These are phyloP conservation scores for Melanargia galathea DNA, from an alignment of 2,888 invertebrate species.

Conservation along the genomic window DNA sequence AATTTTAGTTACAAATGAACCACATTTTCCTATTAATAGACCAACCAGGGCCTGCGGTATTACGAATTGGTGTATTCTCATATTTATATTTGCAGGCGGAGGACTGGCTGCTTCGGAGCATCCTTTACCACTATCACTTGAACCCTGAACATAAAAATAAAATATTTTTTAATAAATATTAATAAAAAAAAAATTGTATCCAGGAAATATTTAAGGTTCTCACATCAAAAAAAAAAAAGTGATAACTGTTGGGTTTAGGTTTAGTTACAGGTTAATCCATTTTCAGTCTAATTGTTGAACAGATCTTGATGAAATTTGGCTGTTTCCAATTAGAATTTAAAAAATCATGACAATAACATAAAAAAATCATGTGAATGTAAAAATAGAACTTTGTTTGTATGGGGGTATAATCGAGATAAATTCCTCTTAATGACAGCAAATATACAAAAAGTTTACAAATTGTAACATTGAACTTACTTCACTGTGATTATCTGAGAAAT, in stretches of 20 bases:
- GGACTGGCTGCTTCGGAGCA: conserved; percentile 88
- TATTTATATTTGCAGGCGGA: conserved; percentile 83
- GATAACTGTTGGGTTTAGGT: too few species aligned
- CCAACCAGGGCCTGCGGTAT: conserved; percentile 91
- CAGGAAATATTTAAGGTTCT: too few species aligned
- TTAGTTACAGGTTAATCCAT: too few species aligned
- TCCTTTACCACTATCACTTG: conserved; percentile 93
- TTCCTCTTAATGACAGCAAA: conserved; percentile 9
- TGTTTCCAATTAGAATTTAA: too few species aligned
- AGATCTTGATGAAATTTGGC: too few species aligned
- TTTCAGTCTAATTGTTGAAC: too few species aligned
- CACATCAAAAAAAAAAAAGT: too few species aligned
- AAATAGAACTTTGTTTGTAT: too few species aligned
- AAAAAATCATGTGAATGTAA: too few species aligned
- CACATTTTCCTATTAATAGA: conserved; percentile 92
- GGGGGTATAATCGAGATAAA: too few species aligned
- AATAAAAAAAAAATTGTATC: too few species aligned
- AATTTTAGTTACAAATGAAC: conserved; percentile 90
- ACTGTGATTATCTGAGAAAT: conserved; percentile 87
- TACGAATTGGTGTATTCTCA: conserved; percentile 87
- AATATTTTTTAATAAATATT: not conserved
- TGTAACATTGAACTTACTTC: conserved; percentile 70
- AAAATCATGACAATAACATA: too few species aligned
- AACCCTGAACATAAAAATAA: conserved; percentile 78
- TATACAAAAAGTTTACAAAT: not conserved